phyloP scores from a whole-genome alignment of 2,888 invertebrate genomes.

The Phengaris arion region DNA sequence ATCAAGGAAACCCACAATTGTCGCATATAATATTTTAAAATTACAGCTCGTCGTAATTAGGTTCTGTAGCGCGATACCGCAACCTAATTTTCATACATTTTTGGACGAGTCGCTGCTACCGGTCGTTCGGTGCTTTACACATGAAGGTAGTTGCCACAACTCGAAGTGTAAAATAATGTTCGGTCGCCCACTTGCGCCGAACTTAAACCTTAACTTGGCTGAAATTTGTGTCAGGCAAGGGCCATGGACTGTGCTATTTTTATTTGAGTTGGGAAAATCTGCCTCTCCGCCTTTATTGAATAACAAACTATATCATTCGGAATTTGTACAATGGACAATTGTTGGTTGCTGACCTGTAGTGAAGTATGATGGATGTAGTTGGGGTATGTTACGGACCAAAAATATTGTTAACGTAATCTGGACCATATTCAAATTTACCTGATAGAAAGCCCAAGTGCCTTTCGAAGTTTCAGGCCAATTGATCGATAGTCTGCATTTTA shows the following conservation, averaged over 20 bases:
- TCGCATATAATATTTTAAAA: not conserved
- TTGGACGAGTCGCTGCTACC: too few species aligned
- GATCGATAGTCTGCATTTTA: not conserved
- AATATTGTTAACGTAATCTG: slow-evolving; percentile 10
- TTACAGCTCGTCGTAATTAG: too few species aligned
- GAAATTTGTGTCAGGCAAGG: too few species aligned
- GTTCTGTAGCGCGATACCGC: too few species aligned
- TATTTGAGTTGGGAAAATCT: not conserved
- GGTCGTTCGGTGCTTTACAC: not conserved
- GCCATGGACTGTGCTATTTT: not conserved
- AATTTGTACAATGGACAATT: slow-evolving; percentile 9
- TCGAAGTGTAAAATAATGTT: not conserved
- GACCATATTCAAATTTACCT: slow-evolving; percentile 19
- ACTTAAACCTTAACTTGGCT: not conserved
- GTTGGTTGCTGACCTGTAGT: slow-evolving; percentile 12
- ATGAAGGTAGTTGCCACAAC: not conserved
- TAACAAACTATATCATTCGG: not conserved
- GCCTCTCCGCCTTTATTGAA: slow-evolving; percentile 1
- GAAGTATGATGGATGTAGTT: slow-evolving; percentile 6
- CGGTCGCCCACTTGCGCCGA: not conserved
- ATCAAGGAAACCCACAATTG: slow-evolving; percentile 16
- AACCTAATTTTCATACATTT: too few species aligned
- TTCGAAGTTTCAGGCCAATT: not conserved
- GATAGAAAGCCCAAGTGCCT: not conserved
- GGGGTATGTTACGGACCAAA: slow-evolving; percentile 15